A percentile compares a stretch with the other conserved stretches of the same genome.
phyloP scores from a whole-genome alignment of 2,797 vertebrate species.

The Amphiprion clarkii region DNA sequence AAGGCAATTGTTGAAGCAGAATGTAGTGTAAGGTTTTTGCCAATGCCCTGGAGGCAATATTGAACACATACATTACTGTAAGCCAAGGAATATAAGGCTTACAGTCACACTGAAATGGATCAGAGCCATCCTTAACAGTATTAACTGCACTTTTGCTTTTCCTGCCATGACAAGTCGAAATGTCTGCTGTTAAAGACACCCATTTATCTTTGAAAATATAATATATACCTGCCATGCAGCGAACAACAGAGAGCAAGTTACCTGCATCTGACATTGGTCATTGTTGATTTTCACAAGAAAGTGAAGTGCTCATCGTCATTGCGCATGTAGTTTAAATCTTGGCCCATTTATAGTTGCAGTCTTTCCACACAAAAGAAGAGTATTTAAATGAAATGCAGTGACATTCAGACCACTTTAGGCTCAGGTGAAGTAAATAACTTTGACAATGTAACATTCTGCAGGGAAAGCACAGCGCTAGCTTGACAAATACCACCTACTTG shows the following conservation, averaged over 20 bases:
- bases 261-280: background rate
- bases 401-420: background rate
- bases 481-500: no score
- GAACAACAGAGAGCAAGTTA: background rate
- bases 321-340: background rate
- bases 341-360: background rate
- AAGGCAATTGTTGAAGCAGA: constrained; percentile 11
- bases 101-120: constrained; percentile 23
- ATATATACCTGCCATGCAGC: background rate
- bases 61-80: constrained; percentile 15
- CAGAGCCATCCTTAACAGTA: background rate
- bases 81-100: constrained; percentile 8
- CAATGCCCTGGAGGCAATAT: constrained; percentile 14
- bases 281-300: background rate
- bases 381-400: background rate
- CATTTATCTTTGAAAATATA: constrained; percentile 2
- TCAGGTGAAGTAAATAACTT: no score
- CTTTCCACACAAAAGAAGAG: background rate
- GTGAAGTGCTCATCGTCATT: background rate
- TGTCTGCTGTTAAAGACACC: constrained; percentile 5
- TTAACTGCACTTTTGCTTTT: constrained; percentile 12
- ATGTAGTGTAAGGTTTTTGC: constrained; percentile 5
- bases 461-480: no score
- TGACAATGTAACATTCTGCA: no score
- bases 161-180: constrained; percentile 16